phyloP scores from a whole-genome alignment of 1,140 invertebrate species.

The Drosophila hydei region DNA sequence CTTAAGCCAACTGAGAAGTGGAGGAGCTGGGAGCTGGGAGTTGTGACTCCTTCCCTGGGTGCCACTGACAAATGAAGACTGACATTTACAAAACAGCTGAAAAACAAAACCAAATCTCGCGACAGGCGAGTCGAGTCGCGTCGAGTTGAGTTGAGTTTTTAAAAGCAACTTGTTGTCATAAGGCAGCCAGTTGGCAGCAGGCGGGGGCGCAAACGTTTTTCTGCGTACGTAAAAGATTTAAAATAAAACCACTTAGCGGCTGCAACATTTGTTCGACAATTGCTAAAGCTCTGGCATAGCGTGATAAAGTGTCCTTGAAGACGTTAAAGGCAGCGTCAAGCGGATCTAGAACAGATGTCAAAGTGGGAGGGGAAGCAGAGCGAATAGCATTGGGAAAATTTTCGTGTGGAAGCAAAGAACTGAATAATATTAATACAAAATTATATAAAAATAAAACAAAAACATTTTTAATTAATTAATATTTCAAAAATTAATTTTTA shows the following conservation, averaged over 20 bases:
- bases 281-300: conserved; percentile 51
- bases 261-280: conserved; percentile 65
- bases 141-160: conserved; percentile 78
- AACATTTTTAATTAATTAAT: too few relatives aligned
- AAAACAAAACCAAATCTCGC: conserved; percentile 69
- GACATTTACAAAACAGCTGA: conserved; percentile 82
- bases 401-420: too few relatives aligned
- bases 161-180: conserved; percentile 80
- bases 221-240: conserved; percentile 78
- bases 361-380: too few relatives aligned
- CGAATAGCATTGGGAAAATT: too few relatives aligned
- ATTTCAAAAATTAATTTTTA: too few relatives aligned
- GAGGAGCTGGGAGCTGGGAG: neutral
- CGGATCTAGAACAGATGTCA: neutral
- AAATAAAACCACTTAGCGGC: conserved; percentile 83
- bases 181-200: conserved; percentile 17
- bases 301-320: conserved; percentile 65
- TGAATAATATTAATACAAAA: too few relatives aligned
- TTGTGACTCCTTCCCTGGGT: conserved; percentile 11
- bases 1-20: conserved; percentile 62
- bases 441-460: too few relatives aligned
- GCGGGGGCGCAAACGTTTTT: conserved; percentile 9
- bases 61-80: conserved; percentile 83
- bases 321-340: neutral
- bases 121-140: conserved; percentile 76